Conservation (phyloP, 2,888 invertebrate genomes). For the Drosophila mimica region DNA sequence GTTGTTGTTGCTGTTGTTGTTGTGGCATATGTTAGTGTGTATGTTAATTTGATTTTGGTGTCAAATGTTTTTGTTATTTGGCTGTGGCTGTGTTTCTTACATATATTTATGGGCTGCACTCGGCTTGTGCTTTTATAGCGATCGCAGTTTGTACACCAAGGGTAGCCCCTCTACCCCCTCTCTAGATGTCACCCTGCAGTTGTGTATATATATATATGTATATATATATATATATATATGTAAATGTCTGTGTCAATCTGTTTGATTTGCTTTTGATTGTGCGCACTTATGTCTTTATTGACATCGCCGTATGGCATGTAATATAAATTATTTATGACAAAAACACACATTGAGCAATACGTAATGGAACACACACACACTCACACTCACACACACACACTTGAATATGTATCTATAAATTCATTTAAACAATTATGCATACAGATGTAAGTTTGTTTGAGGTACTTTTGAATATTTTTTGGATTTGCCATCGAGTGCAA, state of each 20-base stretch:
- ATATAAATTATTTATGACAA: conserved; percentile 71
- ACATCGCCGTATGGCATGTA: conserved; percentile 57
- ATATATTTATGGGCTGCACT: conserved; percentile 68
- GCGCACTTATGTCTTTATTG: conserved; percentile 76
- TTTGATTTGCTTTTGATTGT: conserved; percentile 72
- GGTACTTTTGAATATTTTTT: conserved; percentile 25
- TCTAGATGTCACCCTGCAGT: conserved; percentile 3
- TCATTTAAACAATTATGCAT: background rate
- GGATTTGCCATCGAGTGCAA: conserved; percentile 62
- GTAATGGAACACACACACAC: conserved; percentile 59
- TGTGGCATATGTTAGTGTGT: conserved; percentile 65
- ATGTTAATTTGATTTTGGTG: conserved; percentile 78
- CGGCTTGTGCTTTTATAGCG: conserved; percentile 67
- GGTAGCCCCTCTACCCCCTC: conserved; percentile 10
- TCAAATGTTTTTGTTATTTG: conserved; percentile 66
- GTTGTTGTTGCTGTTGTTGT: conserved; percentile 6
- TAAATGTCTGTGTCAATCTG: conserved; percentile 55
- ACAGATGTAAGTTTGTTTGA: conserved; percentile 1
- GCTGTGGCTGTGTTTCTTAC: background rate
- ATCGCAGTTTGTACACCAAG: conserved; percentile 30
- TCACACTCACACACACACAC: background rate
- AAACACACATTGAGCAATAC: conserved; percentile 66
- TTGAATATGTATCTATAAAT: background rate
- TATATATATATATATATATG: background rate
- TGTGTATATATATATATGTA: background rate